Percentiles rank a stretch among this genome's conserved stretches.
Conservation (phyloP, 35 echinoderm and acorn worm species). For the Ptychodera flava region DNA sequence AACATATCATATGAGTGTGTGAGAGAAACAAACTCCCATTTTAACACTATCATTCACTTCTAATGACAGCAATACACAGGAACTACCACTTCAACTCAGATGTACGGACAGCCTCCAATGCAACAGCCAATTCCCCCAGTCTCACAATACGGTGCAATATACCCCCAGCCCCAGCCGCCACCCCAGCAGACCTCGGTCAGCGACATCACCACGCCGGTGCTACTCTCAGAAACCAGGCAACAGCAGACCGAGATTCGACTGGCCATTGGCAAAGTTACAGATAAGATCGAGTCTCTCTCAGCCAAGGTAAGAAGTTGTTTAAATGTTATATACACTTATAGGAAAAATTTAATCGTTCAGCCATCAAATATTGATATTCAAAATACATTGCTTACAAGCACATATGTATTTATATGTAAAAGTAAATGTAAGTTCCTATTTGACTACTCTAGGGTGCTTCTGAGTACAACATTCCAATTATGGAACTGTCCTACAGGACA, state of each 20-base stretch:
- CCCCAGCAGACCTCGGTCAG: conserved; percentile 36
- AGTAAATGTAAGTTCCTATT: no score
- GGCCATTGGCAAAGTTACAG: conserved; percentile 61
- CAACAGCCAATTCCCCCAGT: conserved; percentile 34
- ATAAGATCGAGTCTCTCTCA: conserved; percentile 54
- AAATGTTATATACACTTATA: no score
- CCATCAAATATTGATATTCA: no score
- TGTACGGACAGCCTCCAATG: conserved; percentile 7
- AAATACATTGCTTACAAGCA: no score
- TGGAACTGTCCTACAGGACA: no score
- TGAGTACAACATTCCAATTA: no score
- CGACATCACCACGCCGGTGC: conserved; percentile 33
- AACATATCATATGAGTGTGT: no score
- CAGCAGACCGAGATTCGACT: conserved; percentile 68
- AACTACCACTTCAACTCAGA: background rate
- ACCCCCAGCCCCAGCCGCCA: conserved; percentile 13
- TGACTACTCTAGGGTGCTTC: no score
- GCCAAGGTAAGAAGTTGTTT: conserved; percentile 54
- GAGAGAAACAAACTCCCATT: no score
- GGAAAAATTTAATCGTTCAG: no score
- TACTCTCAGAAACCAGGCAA: conserved; percentile 84
- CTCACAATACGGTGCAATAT: conserved; percentile 32
- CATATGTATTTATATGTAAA: no score
- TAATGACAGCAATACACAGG: background rate
- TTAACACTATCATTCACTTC: no score